These are phyloP conservation scores for Sipunculus nudus DNA, from an alignment of 2,888 invertebrate species.

Conservation along the genomic window DNA sequence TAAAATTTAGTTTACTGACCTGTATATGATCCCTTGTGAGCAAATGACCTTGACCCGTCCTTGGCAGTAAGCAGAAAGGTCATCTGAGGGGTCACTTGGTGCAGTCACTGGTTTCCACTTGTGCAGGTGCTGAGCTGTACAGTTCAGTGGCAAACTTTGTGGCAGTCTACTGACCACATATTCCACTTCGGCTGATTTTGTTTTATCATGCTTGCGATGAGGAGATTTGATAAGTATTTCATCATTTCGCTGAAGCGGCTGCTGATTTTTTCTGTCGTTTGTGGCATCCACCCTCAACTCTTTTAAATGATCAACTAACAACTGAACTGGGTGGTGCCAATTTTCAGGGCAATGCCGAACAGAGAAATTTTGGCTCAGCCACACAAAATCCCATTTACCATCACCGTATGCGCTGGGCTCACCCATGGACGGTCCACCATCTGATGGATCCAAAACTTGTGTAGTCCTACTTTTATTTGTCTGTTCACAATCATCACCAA, in stretches of 20 bases:
- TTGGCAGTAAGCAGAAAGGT: conserved; percentile 39
- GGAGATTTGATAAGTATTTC: background rate
- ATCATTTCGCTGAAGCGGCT: background rate
- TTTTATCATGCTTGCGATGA: background rate
- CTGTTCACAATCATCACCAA: too few relatives aligned
- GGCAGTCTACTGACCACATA: conserved; percentile 36
- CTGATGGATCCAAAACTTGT: too few relatives aligned
- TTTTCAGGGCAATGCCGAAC: conserved; percentile 49
- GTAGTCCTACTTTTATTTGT: too few relatives aligned
- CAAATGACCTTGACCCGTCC: conserved; percentile 55
- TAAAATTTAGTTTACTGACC: too few relatives aligned
- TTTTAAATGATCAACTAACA: conserved; percentile 18
- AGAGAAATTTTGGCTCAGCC: conserved; percentile 55
- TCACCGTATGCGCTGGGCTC: too few relatives aligned
- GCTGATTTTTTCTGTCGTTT: background rate
- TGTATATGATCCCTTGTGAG: conserved; percentile 56
- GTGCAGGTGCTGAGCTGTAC: conserved; percentile 56
- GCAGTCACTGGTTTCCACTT: conserved; percentile 38
- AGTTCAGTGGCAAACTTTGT: conserved; percentile 49
- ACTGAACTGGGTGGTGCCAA: conserved; percentile 51
- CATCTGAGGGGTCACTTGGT: conserved; percentile 6
- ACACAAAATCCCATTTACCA: conserved; percentile 44
- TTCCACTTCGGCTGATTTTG: background rate
- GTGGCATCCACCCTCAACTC: background rate
- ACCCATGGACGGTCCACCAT: too few relatives aligned